A percentile compares a stretch with the other conserved stretches of the same genome.
Conservation (phyloP, 2,797 vertebrate genomes). For the Macropodus opercularis region DNA sequence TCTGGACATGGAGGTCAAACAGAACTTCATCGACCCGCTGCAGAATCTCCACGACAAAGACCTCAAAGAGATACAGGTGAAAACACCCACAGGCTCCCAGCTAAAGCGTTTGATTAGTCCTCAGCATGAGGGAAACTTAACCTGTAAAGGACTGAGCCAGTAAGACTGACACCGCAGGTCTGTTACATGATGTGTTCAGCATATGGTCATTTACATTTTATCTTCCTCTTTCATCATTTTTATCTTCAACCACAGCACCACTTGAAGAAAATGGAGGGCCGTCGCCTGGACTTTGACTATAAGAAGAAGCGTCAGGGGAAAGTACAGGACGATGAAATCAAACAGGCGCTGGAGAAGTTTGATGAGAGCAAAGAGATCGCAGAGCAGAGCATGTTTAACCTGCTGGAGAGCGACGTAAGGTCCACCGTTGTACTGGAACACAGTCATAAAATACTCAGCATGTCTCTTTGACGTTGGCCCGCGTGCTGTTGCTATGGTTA, state of each 20-base stretch:
- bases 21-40: slow-evolving; percentile 95
- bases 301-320: slow-evolving; percentile 98
- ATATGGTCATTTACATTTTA: neutral
- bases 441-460: neutral
- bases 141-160: neutral
- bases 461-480: neutral
- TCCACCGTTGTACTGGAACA: neutral
- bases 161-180: too few relatives aligned
- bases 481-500: slow-evolving; percentile 10
- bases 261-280: slow-evolving; percentile 95
- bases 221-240: neutral
- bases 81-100: neutral
- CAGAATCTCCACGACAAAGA: slow-evolving; percentile 98
- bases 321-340: slow-evolving; percentile 94
- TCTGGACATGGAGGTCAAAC: slow-evolving; percentile 95
- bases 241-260: slow-evolving; percentile 84
- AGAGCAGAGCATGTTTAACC: slow-evolving; percentile 98
- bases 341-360: slow-evolving; percentile 96
- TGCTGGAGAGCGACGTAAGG: slow-evolving; percentile 95
- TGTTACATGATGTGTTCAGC: too few relatives aligned
- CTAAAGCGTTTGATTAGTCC: neutral
- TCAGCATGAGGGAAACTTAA: neutral
- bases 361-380: slow-evolving; percentile 98
- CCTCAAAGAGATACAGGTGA: slow-evolving; percentile 94
- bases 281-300: slow-evolving; percentile 97